Conservation (phyloP, 2,888 invertebrate species). For the Patella depressa region DNA sequence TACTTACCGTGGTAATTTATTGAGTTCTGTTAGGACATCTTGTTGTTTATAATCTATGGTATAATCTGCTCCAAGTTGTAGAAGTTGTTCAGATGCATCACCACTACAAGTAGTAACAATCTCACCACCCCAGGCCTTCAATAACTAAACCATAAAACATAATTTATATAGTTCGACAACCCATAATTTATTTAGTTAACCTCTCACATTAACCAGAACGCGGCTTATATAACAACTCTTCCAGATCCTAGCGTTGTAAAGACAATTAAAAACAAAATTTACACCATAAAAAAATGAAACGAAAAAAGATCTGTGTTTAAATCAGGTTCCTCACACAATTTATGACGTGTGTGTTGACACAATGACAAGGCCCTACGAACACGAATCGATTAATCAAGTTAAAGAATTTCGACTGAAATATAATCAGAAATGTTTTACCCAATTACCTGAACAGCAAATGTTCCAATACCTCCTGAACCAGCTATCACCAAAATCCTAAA, state of each 20-base stretch:
- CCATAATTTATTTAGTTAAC: no score
- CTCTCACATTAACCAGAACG: no score
- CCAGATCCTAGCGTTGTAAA: no score
- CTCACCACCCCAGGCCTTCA: conserved; percentile 82
- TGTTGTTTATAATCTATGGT: conserved; percentile 83
- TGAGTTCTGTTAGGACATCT: conserved; percentile 76
- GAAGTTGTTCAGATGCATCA: conserved; percentile 79
- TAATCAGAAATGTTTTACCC: neutral
- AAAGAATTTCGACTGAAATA: neutral
- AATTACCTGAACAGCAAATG: conserved; percentile 82
- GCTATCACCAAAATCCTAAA: conserved; percentile 84
- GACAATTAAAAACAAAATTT: no score
- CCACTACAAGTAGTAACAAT: conserved; percentile 83
- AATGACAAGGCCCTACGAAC: no score
- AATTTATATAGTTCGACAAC: neutral
- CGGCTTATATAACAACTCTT: neutral
- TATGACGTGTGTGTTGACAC: neutral
- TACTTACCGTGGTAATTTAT: no score
- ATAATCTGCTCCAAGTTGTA: conserved; percentile 79
- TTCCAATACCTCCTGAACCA: conserved; percentile 92
- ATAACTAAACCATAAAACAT: conserved; percentile 54
- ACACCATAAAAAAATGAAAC: no score
- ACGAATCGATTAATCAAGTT: neutral
- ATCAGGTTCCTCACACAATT: neutral
- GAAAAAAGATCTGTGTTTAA: no score